Percentiles rank a stretch among this genome's conserved stretches.
phyloP scores from a whole-genome alignment of 1,140 invertebrate species.

The Samia ricini region DNA sequence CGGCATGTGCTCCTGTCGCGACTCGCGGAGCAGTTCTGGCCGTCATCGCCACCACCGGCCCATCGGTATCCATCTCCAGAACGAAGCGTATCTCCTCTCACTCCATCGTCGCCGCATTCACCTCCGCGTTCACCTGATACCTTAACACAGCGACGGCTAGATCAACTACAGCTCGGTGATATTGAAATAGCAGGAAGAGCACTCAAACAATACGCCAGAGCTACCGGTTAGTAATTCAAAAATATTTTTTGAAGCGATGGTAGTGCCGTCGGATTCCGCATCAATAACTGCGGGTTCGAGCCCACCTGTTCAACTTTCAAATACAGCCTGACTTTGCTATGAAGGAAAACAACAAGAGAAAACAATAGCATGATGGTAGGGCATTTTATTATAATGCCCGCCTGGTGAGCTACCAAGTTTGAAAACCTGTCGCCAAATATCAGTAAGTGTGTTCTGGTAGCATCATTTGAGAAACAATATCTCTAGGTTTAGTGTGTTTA shows the following conservation, averaged over 20 bases:
- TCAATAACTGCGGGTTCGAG: too few relatives aligned
- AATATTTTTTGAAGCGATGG: background rate
- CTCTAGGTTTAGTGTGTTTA: too few relatives aligned
- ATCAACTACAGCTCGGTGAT: constrained; percentile 57
- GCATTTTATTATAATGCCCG: too few relatives aligned
- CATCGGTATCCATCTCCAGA: constrained; percentile 65
- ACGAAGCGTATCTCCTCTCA: constrained; percentile 53
- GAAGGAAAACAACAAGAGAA: too few relatives aligned
- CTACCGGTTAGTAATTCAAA: constrained; percentile 48
- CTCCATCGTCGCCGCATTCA: constrained; percentile 46
- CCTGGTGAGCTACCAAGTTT: too few relatives aligned
- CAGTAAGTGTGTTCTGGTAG: too few relatives aligned
- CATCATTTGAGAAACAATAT: too few relatives aligned
- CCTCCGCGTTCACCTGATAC: constrained; percentile 59
- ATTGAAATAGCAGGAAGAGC: constrained; percentile 65
- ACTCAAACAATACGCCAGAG: constrained; percentile 66
- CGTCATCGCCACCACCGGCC: constrained; percentile 51
- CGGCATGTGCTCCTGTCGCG: constrained; percentile 65
- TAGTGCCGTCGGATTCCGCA: too few relatives aligned
- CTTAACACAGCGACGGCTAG: constrained; percentile 42
- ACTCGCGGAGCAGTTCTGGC: constrained; percentile 66
- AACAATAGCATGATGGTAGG: too few relatives aligned
- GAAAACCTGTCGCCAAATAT: too few relatives aligned
- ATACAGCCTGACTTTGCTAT: too few relatives aligned
- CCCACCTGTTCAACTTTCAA: too few relatives aligned